Evolutionary conservation across 2,113 vertebrate species (phyloP).

Genomic region (Merops nubicus): DNA sequence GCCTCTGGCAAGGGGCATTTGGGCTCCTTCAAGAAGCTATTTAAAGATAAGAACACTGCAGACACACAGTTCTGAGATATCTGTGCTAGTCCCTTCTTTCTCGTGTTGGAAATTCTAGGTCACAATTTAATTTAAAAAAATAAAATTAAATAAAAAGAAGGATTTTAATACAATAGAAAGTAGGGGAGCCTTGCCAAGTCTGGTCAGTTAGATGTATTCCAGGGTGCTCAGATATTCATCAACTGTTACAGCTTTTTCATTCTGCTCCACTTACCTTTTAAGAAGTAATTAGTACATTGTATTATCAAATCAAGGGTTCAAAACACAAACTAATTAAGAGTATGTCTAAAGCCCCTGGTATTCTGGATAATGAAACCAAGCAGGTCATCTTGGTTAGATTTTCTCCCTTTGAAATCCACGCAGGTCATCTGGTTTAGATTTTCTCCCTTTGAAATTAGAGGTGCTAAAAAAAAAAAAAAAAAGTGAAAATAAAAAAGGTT

Average conservation of each 20-base stretch:
- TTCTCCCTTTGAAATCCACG: not conserved
- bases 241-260: constrained; percentile 16
- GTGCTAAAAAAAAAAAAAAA: not conserved
- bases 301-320: constrained; percentile 10
- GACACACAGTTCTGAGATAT: constrained; percentile 42
- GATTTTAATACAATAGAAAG: not conserved
- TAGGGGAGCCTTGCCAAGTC: not conserved
- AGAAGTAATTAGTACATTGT: not conserved
- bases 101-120: constrained; percentile 40
- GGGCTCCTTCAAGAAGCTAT: constrained; percentile 41
- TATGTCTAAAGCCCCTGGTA: not conserved
- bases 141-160: not conserved
- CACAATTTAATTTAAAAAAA: not conserved
- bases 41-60: constrained; percentile 64
- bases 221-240: not conserved
- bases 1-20: constrained; percentile 41
- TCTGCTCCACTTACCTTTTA: not conserved
- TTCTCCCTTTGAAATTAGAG: not conserved
- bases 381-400: constrained; percentile 3
- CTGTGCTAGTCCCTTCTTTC: not conserved
- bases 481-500: no score
- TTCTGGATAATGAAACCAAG: constrained; percentile 15
- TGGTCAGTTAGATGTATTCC: not conserved
- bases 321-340: constrained; percentile 38
- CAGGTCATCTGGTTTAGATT: constrained; percentile 1